These are phyloP conservation scores for Phocoena phocoena DNA, from an alignment of 2,113 vertebrate genomes.

Conservation along the genomic window DNA sequence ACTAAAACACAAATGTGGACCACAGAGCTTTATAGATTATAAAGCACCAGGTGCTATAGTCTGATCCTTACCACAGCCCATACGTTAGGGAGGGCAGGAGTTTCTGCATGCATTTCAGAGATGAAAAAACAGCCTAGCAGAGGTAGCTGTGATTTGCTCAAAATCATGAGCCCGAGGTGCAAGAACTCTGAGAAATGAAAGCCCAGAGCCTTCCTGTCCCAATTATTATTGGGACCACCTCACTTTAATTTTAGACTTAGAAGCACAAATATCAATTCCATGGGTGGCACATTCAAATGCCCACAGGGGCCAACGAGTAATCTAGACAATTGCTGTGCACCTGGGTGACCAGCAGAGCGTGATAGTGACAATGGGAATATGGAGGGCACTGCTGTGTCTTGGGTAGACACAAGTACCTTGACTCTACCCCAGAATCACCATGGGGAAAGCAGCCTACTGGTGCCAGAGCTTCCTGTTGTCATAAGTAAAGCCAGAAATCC, in stretches of 20 bases:
- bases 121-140: background rate
- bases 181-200: background rate
- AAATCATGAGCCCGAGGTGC: background rate
- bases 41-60: background rate
- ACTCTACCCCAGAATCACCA: background rate
- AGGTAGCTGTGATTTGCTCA: background rate
- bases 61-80: background rate
- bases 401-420: background rate
- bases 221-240: background rate
- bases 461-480: background rate
- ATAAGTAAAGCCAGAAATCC: background rate
- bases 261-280: background rate
- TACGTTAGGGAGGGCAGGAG: background rate
- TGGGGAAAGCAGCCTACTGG: background rate
- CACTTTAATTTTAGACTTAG: background rate
- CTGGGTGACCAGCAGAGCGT: background rate
- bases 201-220: background rate
- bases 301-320: background rate
- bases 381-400: background rate
- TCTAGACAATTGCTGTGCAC: background rate
- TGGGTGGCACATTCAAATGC: background rate
- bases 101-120: background rate
- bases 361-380: too few species aligned
- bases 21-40: background rate
- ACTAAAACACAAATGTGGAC: background rate